These are phyloP conservation scores for Pogonomyrmex californicus DNA, from an alignment of 1,140 invertebrate species.

Conservation along the genomic window DNA sequence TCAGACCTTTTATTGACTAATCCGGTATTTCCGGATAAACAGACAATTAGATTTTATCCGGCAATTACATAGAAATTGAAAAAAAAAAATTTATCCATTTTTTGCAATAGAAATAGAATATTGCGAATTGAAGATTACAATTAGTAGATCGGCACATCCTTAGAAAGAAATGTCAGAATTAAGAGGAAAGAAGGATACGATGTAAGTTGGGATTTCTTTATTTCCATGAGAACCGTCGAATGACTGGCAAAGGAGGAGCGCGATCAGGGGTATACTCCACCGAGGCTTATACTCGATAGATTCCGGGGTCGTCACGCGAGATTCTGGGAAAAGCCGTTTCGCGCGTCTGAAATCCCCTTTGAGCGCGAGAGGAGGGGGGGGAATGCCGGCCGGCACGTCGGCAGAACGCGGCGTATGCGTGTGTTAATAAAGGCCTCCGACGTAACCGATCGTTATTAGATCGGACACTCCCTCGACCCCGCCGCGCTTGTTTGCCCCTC, in stretches of 20 bases:
- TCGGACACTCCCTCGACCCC: slow-evolving; percentile 83
- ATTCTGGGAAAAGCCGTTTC: slow-evolving; percentile 87
- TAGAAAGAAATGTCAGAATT: no score
- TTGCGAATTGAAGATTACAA: no score
- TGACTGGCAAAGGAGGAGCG: neutral
- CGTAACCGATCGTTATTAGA: slow-evolving; percentile 86
- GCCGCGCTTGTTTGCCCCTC: slow-evolving; percentile 76
- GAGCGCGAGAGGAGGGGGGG: slow-evolving; percentile 15
- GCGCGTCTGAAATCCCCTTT: slow-evolving; percentile 79
- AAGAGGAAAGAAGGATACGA: no score
- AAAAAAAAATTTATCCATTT: no score
- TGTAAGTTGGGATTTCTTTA: neutral
- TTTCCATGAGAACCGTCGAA: neutral
- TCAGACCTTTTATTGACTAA: no score
- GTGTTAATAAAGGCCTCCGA: slow-evolving; percentile 85
- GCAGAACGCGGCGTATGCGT: slow-evolving; percentile 71
- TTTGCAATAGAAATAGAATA: no score
- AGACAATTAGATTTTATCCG: no score
- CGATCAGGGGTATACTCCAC: slow-evolving; percentile 40
- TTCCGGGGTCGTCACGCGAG: slow-evolving; percentile 85
- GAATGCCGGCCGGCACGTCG: slow-evolving; percentile 43
- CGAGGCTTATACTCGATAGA: slow-evolving; percentile 80
- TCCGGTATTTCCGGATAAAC: no score
- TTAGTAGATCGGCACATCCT: no score
- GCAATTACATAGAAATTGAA: no score